These are phyloP conservation scores for Notarius quadriscutis DNA, from an alignment of 2,113 vertebrate species.

Conservation along the genomic window DNA sequence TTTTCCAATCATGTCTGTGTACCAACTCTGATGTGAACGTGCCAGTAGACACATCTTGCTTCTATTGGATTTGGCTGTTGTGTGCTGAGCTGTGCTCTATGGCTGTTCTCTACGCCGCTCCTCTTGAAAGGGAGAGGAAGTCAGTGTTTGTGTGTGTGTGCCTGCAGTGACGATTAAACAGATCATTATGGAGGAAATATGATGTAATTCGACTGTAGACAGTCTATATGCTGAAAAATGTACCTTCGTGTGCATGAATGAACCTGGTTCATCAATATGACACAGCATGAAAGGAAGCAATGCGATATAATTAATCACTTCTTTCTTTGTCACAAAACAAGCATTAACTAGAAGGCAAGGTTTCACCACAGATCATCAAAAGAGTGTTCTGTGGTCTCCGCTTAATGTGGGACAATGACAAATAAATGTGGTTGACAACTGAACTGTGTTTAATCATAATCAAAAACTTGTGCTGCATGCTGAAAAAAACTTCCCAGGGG, in stretches of 20 bases:
- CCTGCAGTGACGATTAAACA: constrained; percentile 31
- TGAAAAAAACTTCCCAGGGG: neutral
- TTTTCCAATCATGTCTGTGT: constrained; percentile 22
- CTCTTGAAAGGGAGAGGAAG: constrained; percentile 46
- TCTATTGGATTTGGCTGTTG: constrained; percentile 55
- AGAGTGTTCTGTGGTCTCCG: constrained; percentile 48
- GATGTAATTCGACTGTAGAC: constrained; percentile 18
- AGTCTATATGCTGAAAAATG: constrained; percentile 25
- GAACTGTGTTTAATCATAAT: constrained; percentile 46
- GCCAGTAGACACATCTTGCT: constrained; percentile 51
- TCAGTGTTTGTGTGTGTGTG: constrained; percentile 34
- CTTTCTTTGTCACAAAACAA: constrained; percentile 23
- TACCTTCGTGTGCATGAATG: constrained; percentile 20
- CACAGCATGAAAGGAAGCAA: constrained; percentile 23
- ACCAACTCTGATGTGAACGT: constrained; percentile 38
- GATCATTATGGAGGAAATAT: constrained; percentile 31
- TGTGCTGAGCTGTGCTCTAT: constrained; percentile 53
- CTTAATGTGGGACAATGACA: constrained; percentile 49
- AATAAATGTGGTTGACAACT: constrained; percentile 49
- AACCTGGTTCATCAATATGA: constrained; percentile 18
- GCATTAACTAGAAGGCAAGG: constrained; percentile 19
- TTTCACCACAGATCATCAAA: constrained; percentile 45
- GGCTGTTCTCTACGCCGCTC: constrained; percentile 40
- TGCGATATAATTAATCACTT: constrained; percentile 25
- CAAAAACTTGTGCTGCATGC: constrained; percentile 27